Percentiles rank a stretch among this genome's conserved stretches.
Evolutionary conservation across 2,888 invertebrate species (phyloP).

Genomic region (Scaptomyza cyrtandrae): DNA sequence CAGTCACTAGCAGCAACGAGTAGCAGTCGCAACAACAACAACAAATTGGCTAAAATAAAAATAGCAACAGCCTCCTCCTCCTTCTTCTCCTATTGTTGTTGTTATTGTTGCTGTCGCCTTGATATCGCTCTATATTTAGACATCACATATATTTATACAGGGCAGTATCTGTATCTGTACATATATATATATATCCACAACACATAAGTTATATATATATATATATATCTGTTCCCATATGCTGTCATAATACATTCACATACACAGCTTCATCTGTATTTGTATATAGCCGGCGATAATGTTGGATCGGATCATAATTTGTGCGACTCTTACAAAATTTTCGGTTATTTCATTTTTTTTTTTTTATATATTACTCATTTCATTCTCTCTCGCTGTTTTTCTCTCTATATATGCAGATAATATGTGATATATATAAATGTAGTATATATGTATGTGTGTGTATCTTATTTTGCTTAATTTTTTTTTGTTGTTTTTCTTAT

Average conservation of each 20-base stretch:
- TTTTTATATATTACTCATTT: conserved; percentile 29
- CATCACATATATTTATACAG: conserved; percentile 29
- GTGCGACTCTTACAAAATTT: conserved; percentile 41
- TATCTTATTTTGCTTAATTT: conserved; percentile 30
- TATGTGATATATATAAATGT: neutral
- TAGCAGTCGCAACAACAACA: conserved; percentile 26
- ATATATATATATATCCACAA: conserved; percentile 19
- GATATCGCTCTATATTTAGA: conserved; percentile 59
- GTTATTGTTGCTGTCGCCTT: conserved; percentile 55
- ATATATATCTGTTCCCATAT: conserved; percentile 31
- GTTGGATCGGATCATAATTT: conserved; percentile 70
- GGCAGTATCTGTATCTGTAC: conserved; percentile 35
- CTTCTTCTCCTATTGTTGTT: conserved; percentile 28
- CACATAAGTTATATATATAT: conserved; percentile 1
- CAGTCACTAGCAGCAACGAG: conserved; percentile 10
- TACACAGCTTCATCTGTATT: conserved; percentile 38
- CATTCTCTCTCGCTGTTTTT: neutral
- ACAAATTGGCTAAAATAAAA: conserved; percentile 38
- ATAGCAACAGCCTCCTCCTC: conserved; percentile 48
- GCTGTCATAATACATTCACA: conserved; percentile 57
- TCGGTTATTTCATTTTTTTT: conserved; percentile 55
- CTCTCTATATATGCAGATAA: neutral
- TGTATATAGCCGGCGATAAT: conserved; percentile 72
- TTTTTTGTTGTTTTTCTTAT: conserved; percentile 6
- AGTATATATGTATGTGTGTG: neutral